A percentile compares a stretch with the other conserved stretches of the same genome.
Conservation (phyloP, 1,140 invertebrate species). For the Drosophila persimilis region DNA sequence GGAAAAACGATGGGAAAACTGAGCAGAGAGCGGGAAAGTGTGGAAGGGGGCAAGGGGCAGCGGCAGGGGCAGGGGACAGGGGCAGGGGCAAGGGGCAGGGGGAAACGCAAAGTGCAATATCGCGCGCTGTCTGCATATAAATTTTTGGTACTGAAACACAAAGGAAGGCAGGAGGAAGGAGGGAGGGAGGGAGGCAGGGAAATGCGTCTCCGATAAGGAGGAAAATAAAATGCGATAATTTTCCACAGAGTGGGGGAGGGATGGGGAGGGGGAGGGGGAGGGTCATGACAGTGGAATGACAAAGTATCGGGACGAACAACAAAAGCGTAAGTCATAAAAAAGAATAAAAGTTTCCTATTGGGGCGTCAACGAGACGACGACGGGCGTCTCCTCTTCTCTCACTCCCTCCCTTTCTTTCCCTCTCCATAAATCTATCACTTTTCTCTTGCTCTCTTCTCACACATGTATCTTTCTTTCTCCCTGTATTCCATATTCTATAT, state of each 20-base stretch:
- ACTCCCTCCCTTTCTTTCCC: constrained; percentile 6
- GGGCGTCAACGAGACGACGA: constrained; percentile 51
- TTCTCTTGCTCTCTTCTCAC: no score
- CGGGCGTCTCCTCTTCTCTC: constrained; percentile 21
- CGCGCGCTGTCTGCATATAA: constrained; percentile 61
- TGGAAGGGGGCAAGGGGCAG: background rate
- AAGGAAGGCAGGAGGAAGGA: background rate
- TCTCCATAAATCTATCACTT: no score
- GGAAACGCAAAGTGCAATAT: constrained; percentile 45
- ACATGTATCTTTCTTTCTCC: no score
- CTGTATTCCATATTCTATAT: no score
- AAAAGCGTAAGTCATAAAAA: constrained; percentile 54
- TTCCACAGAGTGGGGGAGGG: constrained; percentile 10
- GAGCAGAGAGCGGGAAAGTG: no score
- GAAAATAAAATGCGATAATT: constrained; percentile 65
- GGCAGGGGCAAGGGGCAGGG: background rate
- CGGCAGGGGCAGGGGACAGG: no score
- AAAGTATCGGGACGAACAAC: constrained; percentile 41
- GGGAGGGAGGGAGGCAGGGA: constrained; percentile 10
- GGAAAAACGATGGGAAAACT: no score
- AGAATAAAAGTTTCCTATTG: constrained; percentile 27
- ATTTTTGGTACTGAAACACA: constrained; percentile 40
- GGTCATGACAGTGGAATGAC: constrained; percentile 30
- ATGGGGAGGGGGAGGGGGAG: background rate
- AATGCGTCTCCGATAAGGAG: constrained; percentile 57